A percentile compares a stretch with the other conserved stretches of the same genome.
Conservation (phyloP, 92 coral and sea anemone species). For the Scolanthus callimorphus region DNA sequence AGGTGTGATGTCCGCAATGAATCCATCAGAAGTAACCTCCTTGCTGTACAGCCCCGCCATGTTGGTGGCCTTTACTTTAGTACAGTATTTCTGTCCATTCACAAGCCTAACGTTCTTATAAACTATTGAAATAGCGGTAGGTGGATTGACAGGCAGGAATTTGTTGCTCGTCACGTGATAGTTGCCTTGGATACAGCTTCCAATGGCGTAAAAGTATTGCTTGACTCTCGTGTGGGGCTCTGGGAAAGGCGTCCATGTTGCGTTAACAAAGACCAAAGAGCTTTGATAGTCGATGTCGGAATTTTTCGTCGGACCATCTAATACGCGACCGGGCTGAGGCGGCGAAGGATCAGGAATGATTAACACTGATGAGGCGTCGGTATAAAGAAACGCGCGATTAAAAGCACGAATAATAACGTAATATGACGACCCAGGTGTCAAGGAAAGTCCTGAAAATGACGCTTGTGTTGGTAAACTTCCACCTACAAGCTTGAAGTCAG, state of each 20-base stretch:
- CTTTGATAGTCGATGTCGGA: constrained; percentile 71
- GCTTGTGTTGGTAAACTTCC: constrained; percentile 57
- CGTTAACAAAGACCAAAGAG: constrained; percentile 58
- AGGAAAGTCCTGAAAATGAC: constrained; percentile 45
- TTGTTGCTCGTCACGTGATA: constrained; percentile 83
- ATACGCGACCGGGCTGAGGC: constrained; percentile 63
- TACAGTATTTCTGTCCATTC: constrained; percentile 90
- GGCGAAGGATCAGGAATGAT: constrained; percentile 81
- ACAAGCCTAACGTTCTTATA: constrained; percentile 57
- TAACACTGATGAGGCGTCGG: constrained; percentile 60
- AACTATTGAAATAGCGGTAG: constrained; percentile 59
- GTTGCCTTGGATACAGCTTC: constrained; percentile 80
- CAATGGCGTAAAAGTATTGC: constrained; percentile 88
- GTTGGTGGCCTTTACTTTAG: constrained; percentile 86
- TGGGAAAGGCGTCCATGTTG: constrained; percentile 76
- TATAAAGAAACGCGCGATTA: constrained; percentile 73
- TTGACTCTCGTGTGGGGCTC: constrained; percentile 71
- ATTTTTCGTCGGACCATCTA: constrained; percentile 60
- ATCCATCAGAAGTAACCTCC: constrained; percentile 85
- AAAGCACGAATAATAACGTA: constrained; percentile 66
- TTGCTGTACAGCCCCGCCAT: constrained; percentile 75
- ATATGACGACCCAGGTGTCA: constrained; percentile 65
- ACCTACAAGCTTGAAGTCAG: constrained; percentile 63
- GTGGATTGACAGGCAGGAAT: constrained; percentile 61
- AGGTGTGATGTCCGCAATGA: constrained; percentile 76